These are phyloP conservation scores for Struthio camelus DNA, from an alignment of 2,113 vertebrate genomes.

Conservation along the genomic window DNA sequence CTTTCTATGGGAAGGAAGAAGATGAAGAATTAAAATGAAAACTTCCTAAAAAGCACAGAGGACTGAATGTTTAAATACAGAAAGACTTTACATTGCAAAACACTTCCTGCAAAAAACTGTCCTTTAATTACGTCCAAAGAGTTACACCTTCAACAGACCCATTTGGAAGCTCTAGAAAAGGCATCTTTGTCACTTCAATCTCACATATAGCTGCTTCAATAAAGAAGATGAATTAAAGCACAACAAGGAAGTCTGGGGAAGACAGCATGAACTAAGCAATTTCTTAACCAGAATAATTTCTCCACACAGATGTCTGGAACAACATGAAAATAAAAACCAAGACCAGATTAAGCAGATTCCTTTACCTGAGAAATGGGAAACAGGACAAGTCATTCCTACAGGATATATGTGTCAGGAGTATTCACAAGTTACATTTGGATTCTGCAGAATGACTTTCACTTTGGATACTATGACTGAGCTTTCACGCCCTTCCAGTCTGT, in stretches of 20 bases:
- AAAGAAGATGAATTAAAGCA: not conserved
- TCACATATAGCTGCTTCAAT: not conserved
- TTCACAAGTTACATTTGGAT: not conserved
- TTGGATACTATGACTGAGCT: not conserved
- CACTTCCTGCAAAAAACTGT: not conserved
- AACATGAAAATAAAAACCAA: not conserved
- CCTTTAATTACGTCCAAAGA: not conserved
- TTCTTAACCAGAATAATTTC: not conserved
- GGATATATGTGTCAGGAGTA: not conserved
- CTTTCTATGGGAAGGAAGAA: not conserved
- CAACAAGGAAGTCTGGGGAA: rapidly evolving
- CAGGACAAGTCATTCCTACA: not conserved
- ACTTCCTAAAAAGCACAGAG: not conserved
- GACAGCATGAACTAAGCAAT: not conserved
- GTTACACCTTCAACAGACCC: not conserved
- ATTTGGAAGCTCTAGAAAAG: slow-evolving; percentile 1
- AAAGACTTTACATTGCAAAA: not conserved
- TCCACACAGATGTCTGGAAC: not conserved
- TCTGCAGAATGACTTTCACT: not conserved
- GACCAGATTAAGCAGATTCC: not conserved
- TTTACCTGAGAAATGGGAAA: not conserved
- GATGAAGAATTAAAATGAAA: slow-evolving; percentile 23
- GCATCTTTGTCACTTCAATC: not conserved
- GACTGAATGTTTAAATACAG: slow-evolving; percentile 11
- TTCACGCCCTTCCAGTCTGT: not conserved